Evolutionary conservation across 2,113 vertebrate genomes (phyloP), one percentile per base, ranked within the genome.

Genomic region (Periophthalmodon schlosseri): DNA sequence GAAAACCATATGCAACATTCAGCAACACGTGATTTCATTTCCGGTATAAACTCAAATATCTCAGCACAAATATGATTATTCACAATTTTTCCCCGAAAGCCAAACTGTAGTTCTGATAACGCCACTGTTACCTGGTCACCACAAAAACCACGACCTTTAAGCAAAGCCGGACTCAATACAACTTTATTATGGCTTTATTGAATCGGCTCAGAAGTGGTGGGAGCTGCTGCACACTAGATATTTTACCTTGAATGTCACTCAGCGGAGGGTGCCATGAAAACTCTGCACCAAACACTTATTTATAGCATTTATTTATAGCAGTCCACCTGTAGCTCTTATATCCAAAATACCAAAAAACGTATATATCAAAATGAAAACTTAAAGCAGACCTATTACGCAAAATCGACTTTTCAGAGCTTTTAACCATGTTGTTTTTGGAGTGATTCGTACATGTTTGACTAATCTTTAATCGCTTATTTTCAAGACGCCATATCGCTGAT

Each of bases 111-210:
- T 86, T 70, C 54, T 83, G 44, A 81, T 84, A 80, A 80, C 64
- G 49, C 49, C 57, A 72, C 77, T 81, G 80, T 75, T 6, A 20
- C 70, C 16, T 76, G 70, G 75, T 64, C 72, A 76, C 12, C n/a
- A 44, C 36, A 83, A 78, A 70, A 13, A 61, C 76, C 74, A 72
- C 50, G 78, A 90, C 91, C 91, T 90, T 92, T 89, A 86, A 87
- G 80, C 70, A 80, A 87, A 85, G 82, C 77, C 82, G 10, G 15
- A 65, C 76, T 90, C 81, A 79, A 76, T 83, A 82, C 61, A 47
- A 79, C 84, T 87, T 89, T 84, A 92, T 90, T 84, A 88, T 28
- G 28, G 1, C 80, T 82, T 88, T 89, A 90, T 90, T 86, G 87
- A 90, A 83, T 84, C 39, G 74, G 72, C 86, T 82, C 79, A 57